Conservation (phyloP, 2,797 vertebrate species). For the Takifugu ocellatus region DNA sequence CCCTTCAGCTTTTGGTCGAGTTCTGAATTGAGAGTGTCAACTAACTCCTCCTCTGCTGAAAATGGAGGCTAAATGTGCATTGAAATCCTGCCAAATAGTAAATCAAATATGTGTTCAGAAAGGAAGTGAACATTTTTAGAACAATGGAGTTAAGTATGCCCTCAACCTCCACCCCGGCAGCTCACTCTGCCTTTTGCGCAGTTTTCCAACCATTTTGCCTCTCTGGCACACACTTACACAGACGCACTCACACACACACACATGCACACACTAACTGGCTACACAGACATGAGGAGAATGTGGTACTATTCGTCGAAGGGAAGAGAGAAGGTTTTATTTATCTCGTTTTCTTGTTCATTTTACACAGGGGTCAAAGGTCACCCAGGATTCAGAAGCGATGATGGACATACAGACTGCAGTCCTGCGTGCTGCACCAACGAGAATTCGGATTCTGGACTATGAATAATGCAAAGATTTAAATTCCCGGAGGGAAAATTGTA, state of each 20-base stretch:
- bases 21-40: constrained; percentile 72
- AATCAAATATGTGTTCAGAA: constrained; percentile 76
- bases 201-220: constrained; percentile 10
- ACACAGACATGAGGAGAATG: constrained; percentile 1
- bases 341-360: too few species aligned
- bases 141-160: constrained; percentile 69
- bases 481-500: too few species aligned
- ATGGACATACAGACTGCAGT: not conserved
- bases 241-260: not conserved
- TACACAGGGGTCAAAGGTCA: too few species aligned
- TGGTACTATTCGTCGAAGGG: not conserved
- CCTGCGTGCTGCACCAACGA: too few species aligned
- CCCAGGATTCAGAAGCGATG: too few species aligned
- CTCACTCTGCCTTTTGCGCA: constrained; percentile 8
- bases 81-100: constrained; percentile 76
- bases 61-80: constrained; percentile 70
- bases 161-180: constrained; percentile 50
- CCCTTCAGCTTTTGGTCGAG: constrained; percentile 56
- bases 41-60: constrained; percentile 69
- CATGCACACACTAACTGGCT: not conserved
- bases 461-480: too few species aligned
- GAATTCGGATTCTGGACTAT: too few species aligned
- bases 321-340: constrained; percentile 4
- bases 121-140: constrained; percentile 74
- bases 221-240: constrained; percentile 13